Evolutionary conservation across 2,797 vertebrate species (phyloP).

Genomic region (Sebastes alutus): DNA sequence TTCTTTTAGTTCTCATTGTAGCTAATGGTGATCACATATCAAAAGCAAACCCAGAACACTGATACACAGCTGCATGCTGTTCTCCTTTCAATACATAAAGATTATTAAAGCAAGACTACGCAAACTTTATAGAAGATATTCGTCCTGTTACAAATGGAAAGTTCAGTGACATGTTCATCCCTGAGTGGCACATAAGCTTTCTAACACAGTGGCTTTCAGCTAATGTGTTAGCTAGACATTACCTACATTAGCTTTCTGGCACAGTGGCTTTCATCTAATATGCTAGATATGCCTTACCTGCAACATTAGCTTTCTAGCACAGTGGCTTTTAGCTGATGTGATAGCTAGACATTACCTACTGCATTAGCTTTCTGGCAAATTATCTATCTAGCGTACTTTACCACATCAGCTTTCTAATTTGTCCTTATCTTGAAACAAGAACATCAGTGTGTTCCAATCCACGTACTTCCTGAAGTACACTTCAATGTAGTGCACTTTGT

Average conservation of each 20-base stretch:
- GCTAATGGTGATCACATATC: slow-evolving; percentile 12
- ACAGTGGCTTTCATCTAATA: background rate
- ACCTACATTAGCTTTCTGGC: no score
- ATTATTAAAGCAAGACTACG: background rate
- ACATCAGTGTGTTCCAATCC: no score
- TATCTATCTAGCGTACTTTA: no score
- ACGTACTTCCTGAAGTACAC: no score
- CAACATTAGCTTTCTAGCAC: background rate
- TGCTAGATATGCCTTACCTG: background rate
- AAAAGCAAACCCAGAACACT: background rate
- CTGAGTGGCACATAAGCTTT: no score
- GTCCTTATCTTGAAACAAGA: no score
- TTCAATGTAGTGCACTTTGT: no score
- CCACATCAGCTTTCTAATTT: no score
- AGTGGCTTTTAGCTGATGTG: no score
- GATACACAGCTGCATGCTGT: background rate
- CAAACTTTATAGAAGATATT: background rate
- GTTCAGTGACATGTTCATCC: background rate
- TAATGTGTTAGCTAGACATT: no score
- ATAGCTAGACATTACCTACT: background rate
- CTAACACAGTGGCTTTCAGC: no score
- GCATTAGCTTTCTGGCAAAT: no score
- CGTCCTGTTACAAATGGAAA: background rate
- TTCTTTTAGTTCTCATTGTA: slow-evolving; percentile 15
- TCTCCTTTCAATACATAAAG: background rate